Evolutionary conservation across 1,140 invertebrate genomes (phyloP).

Genomic region (Drosophila nasuta): DNA sequence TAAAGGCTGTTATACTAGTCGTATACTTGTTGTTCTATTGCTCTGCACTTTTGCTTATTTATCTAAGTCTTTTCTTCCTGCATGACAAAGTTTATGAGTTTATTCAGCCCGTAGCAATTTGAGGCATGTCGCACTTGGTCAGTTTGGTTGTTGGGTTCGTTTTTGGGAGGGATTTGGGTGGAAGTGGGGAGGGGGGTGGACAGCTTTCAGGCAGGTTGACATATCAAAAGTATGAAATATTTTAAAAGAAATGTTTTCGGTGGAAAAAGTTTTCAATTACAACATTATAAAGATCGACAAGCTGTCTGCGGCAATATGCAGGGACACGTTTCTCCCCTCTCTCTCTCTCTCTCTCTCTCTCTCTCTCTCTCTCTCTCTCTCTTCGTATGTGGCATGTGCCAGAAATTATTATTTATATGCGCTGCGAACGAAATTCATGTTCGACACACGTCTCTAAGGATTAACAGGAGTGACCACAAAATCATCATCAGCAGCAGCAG

Average conservation of each 20-base stretch:
- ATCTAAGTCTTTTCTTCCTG: constrained; percentile 19
- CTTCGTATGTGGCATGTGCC: constrained; percentile 30
- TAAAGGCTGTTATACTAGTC: constrained; percentile 2
- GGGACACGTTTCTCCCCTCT: constrained; percentile 11
- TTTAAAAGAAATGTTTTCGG: constrained; percentile 75
- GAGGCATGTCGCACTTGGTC: constrained; percentile 53
- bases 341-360: neutral
- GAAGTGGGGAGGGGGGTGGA: constrained; percentile 35
- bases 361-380: neutral
- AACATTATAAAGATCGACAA: constrained; percentile 85
- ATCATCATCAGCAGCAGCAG: constrained; percentile 67
- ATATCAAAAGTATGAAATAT: constrained; percentile 82
- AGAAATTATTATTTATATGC: constrained; percentile 84
- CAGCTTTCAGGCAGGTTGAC: constrained; percentile 77
- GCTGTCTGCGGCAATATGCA: constrained; percentile 81
- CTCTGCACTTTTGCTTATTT: constrained; percentile 6
- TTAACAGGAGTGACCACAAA: constrained; percentile 84
- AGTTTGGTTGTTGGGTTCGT: constrained; percentile 9
- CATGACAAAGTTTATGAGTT: constrained; percentile 41
- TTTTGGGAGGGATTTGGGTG: constrained; percentile 7
- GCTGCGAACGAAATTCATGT: constrained; percentile 79
- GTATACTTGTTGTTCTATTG: neutral
- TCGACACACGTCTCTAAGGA: constrained; percentile 84
- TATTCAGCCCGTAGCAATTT: constrained; percentile 20
- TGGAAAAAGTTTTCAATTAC: constrained; percentile 84